Evolutionary conservation across 1,140 invertebrate genomes (phyloP).

Genomic region (Lucilia sericata): DNA sequence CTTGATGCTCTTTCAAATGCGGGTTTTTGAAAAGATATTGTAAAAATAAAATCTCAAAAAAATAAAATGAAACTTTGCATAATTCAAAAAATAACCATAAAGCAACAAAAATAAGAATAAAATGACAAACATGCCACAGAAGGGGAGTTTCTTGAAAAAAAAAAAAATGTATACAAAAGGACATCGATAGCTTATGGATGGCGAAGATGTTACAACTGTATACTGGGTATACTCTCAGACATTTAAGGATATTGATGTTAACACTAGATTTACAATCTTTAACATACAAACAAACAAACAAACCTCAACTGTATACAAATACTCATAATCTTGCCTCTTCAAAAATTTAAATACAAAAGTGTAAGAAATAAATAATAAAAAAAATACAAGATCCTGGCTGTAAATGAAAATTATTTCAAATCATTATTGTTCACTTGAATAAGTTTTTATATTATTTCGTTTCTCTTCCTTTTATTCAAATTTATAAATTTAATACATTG

Average conservation of each 20-base stretch:
- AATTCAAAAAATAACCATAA: slow-evolving; percentile 25
- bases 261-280: slow-evolving; percentile 38
- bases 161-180: slow-evolving; percentile 34
- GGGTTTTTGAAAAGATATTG: slow-evolving; percentile 4
- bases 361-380: background rate
- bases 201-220: background rate
- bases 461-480: background rate
- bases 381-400: slow-evolving; percentile 20
- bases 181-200: slow-evolving; percentile 39
- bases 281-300: background rate
- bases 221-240: background rate
- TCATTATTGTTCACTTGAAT: slow-evolving; percentile 44
- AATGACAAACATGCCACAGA: background rate
- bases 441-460: background rate
- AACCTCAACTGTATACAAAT: background rate
- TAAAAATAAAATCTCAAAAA: background rate
- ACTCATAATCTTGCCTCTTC: slow-evolving; percentile 6
- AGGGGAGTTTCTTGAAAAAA: slow-evolving; percentile 31
- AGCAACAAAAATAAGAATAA: slow-evolving; percentile 7
- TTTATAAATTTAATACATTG: background rate
- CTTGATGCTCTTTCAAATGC: slow-evolving; percentile 44
- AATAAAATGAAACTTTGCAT: slow-evolving; percentile 32
- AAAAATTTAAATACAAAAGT: background rate
- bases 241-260: slow-evolving; percentile 43
- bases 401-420: slow-evolving; percentile 44